Base-by-base conservation (phyloP, 1,140 invertebrate species). In the Panulirus ornatus region DNA sequence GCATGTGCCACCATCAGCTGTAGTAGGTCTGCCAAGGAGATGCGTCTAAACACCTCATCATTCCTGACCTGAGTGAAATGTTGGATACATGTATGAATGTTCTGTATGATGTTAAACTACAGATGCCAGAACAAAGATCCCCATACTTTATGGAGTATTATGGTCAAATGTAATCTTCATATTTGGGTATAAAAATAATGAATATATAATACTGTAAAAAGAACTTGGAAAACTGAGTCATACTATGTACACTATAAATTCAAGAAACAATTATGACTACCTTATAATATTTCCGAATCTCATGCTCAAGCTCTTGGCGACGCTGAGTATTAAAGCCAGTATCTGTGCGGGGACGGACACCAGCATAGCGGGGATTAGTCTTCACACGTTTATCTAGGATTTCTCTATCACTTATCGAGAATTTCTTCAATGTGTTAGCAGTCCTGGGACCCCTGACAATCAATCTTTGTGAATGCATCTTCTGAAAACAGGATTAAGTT, bases 11-110 rank as follows among this genome's bases (percentile, higher is more conserved):
- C 76, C 78, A 93, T 92, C 92, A 95, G 88, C 85, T 94, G 94
- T 34, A 95, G 93, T 93, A 95, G 94, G 66, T 94, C 94, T 16
- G 94, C 93, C 38, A 94, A 90, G 92, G 95, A 95, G 93, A 95
- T 95, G 63, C 95, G 91, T 87, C 94, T 94, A 92, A 95, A 95
- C 16, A 95, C 93, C 93, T 95, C 95, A 94, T 95, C 94, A 36
- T 91, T 84, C 16, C 92, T 81, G 34, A 93, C 92, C 89, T 90
- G 88, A 30, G 87, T 88, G 14, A 40, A 84, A 84, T 38, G n/a
- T 0, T 34, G 2, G 1, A n/a, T n/a, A n/a, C n/a, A n/a, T n/a
- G 27, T 70, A 30, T 70, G n/a, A 30, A 11, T 11, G 11, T 58
- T 58, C 11, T 58, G 22, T 58, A 58, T 11, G 51, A 58, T 11